Percentiles rank a stretch among this genome's conserved stretches.
Conservation (phyloP, 2,888 invertebrate species). For the Oscheius sp. region DNA sequence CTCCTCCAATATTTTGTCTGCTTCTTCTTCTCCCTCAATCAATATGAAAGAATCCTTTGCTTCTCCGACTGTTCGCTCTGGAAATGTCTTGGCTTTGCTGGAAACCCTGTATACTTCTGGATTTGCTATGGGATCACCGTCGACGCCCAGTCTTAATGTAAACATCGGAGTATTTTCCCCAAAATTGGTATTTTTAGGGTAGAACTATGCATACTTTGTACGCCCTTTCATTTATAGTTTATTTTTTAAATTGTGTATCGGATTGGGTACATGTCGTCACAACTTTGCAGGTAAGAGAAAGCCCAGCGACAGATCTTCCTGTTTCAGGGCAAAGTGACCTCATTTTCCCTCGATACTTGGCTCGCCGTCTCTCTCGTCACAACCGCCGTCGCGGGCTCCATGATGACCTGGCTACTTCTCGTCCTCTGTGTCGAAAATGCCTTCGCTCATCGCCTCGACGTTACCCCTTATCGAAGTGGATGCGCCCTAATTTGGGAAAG, state of each 20-base stretch:
- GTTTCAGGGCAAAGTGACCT: conserved; percentile 64
- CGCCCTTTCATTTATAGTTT: conserved; percentile 71
- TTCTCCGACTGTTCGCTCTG: conserved; percentile 35
- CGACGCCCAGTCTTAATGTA: conserved; percentile 63
- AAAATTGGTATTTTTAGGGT: conserved; percentile 50
- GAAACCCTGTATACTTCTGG: conserved; percentile 71
- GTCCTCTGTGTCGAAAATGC: conserved; percentile 73
- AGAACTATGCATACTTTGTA: conserved; percentile 72
- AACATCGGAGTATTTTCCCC: too few species aligned
- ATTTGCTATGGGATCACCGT: conserved; percentile 67
- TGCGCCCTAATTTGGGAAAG: conserved; percentile 69
- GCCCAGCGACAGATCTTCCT: too few species aligned
- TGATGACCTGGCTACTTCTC: conserved; percentile 69
- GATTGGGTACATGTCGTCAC: conserved; percentile 72
- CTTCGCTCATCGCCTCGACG: conserved; percentile 69
- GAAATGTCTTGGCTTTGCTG: conserved; percentile 65
- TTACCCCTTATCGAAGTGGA: conserved; percentile 71
- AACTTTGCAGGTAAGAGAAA: conserved; percentile 51
- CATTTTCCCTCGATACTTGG: conserved; percentile 70
- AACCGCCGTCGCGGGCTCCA: conserved; percentile 66
- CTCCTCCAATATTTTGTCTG: background rate
- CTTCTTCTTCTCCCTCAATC: background rate
- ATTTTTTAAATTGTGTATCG: conserved; percentile 61
- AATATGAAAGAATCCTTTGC: conserved; percentile 31
- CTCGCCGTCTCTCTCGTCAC: conserved; percentile 59